A percentile compares a stretch with the other conserved stretches of the same genome.
phyloP scores from a whole-genome alignment of 2,888 invertebrate genomes.

The Sminthurides aquaticus region DNA sequence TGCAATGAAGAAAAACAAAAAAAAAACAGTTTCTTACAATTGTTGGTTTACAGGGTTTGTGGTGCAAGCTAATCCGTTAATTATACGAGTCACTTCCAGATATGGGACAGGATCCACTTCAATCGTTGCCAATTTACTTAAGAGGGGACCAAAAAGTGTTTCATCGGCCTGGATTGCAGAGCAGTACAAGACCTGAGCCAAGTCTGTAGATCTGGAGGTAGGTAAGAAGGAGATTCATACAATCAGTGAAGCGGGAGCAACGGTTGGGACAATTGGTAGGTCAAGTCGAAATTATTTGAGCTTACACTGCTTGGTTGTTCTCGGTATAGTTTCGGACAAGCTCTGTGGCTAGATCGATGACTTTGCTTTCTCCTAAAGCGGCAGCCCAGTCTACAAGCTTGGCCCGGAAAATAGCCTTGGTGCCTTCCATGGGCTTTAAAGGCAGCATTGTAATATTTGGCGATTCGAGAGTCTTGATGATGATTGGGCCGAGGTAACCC shows the following conservation, averaged over 20 bases:
- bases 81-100: background rate
- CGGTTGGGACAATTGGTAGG: too few relatives aligned
- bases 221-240: too few relatives aligned
- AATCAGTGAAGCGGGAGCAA: too few relatives aligned
- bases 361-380: too few relatives aligned
- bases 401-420: conserved; percentile 18
- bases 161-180: background rate
- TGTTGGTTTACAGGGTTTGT: too few relatives aligned
- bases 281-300: too few relatives aligned
- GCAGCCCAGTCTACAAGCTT: conserved; percentile 29
- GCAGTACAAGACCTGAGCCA: background rate
- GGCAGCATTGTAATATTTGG: background rate
- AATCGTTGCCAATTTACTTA: background rate
- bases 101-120: background rate
- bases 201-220: background rate
- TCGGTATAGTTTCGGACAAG: too few relatives aligned
- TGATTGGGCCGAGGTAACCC: conserved; percentile 21
- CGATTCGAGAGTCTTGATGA: background rate
- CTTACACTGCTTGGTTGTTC: too few relatives aligned
- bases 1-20: too few relatives aligned
- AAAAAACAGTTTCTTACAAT: too few relatives aligned
- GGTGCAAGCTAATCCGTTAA: background rate
- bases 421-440: conserved; percentile 4
- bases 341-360: too few relatives aligned
- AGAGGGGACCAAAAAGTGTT: background rate